Conservation (phyloP, 2,113 vertebrate species). For the Solenodon paradoxus region DNA sequence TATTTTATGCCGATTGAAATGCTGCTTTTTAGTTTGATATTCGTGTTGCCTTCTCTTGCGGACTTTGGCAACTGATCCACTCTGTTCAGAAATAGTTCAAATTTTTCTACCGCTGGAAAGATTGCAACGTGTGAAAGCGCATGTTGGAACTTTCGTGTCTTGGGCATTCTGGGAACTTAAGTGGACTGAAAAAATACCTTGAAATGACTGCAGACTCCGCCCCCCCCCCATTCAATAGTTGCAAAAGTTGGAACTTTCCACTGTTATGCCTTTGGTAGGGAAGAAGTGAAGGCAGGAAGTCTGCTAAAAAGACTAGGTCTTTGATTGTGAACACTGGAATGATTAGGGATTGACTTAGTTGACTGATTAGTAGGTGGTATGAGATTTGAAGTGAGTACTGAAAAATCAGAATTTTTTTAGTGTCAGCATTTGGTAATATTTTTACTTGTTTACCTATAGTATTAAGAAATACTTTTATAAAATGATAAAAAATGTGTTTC, state of each 20-base stretch:
- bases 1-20: not conserved
- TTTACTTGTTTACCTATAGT: constrained; percentile 3
- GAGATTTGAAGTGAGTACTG: not conserved
- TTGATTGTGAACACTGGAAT: not conserved
- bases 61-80: not conserved
- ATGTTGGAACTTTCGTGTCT: not conserved
- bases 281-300: not conserved
- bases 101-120: not conserved
- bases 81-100: not conserved
- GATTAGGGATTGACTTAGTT: not conserved
- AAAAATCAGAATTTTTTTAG: not conserved
- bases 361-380: not conserved
- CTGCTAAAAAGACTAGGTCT: not conserved
- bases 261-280: not conserved
- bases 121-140: not conserved
- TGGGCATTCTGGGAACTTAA: not conserved
- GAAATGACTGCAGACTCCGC: not conserved
- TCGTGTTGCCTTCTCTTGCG: not conserved
- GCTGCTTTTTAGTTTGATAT: not conserved
- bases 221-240: not conserved
- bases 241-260: constrained; percentile 48
- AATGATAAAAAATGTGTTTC: not conserved
- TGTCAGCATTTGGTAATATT: constrained; percentile 1
- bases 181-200: not conserved
- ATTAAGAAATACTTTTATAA: constrained; percentile 8